Evolutionary conservation across 2,797 vertebrate species (phyloP).

Genomic region (Kryptolebias ocellatus): DNA sequence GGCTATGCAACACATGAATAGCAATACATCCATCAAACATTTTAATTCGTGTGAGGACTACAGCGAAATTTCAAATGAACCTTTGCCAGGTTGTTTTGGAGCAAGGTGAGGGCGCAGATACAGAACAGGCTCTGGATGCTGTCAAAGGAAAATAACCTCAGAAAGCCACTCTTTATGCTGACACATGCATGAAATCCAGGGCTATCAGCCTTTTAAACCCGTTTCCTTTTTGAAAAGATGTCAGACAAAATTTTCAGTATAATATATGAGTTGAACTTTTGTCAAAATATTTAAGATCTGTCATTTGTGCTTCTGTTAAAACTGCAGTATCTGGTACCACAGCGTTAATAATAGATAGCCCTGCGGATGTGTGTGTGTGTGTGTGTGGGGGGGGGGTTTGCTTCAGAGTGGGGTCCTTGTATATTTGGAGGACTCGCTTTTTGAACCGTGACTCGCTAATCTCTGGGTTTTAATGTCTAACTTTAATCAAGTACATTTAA

Average conservation of each 20-base stretch:
- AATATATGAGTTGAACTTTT: too few relatives aligned
- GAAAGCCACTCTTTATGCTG: neutral
- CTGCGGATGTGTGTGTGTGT: too few relatives aligned
- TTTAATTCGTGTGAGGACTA: neutral
- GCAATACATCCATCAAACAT: neutral
- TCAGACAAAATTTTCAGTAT: neutral
- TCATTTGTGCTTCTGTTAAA: too few relatives aligned
- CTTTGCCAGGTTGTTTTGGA: conserved; percentile 17
- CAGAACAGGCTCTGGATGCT: neutral
- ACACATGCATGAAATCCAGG: neutral
- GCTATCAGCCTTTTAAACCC: neutral
- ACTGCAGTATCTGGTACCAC: too few relatives aligned
- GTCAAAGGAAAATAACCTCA: neutral
- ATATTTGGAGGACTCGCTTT: too few relatives aligned
- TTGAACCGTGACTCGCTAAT: too few relatives aligned
- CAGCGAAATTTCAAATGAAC: neutral
- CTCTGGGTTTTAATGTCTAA: too few relatives aligned
- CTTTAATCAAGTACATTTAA: too few relatives aligned
- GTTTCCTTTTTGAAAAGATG: neutral
- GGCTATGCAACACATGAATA: neutral
- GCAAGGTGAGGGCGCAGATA: conserved; percentile 1
- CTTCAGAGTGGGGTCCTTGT: too few relatives aligned
- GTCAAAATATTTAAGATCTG: too few relatives aligned
- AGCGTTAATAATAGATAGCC: too few relatives aligned
- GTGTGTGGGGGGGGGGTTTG: too few relatives aligned